Evolutionary conservation across 2,888 invertebrate species (phyloP).

Genomic region (Drosophila formosana): DNA sequence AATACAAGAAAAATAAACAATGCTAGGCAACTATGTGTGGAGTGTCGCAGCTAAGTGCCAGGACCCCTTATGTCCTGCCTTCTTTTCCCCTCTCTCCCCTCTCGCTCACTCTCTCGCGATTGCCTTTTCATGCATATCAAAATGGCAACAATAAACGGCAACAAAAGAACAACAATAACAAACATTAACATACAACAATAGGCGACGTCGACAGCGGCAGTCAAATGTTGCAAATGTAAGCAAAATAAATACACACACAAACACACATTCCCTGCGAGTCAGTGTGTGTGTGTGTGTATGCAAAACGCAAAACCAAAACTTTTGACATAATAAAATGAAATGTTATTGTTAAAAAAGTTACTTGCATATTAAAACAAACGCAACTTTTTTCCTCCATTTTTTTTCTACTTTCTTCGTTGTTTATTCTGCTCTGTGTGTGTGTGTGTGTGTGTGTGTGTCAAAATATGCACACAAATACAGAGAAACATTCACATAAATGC

Average conservation of each 20-base stretch:
- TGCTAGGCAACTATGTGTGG: constrained; percentile 15
- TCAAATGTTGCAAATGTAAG: constrained; percentile 79
- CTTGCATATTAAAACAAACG: constrained; percentile 80
- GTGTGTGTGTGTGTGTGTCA: constrained; percentile 44
- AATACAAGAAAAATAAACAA: constrained; percentile 26
- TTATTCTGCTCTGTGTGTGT: constrained; percentile 34
- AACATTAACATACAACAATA: constrained; percentile 78
- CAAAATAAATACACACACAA: constrained; percentile 67
- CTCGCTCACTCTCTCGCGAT: background rate
- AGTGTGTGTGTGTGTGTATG: constrained; percentile 38
- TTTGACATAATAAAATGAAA: constrained; percentile 82
- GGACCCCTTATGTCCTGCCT: constrained; percentile 46
- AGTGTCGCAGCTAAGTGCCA: constrained; percentile 42
- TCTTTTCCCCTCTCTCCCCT: constrained; percentile 22
- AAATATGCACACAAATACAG: constrained; percentile 48
- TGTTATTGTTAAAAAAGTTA: constrained; percentile 81
- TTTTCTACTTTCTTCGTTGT: constrained; percentile 18
- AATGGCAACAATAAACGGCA: constrained; percentile 78
- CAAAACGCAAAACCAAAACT: constrained; percentile 74
- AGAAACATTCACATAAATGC: constrained; percentile 66
- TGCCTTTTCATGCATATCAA: constrained; percentile 75
- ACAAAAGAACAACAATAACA: constrained; percentile 80
- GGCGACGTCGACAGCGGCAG: constrained; percentile 63
- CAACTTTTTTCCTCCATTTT: constrained; percentile 59
- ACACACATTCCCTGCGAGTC: constrained; percentile 20